Conservation (phyloP, 2,888 invertebrate species). For the Hybos culiciformis region DNA sequence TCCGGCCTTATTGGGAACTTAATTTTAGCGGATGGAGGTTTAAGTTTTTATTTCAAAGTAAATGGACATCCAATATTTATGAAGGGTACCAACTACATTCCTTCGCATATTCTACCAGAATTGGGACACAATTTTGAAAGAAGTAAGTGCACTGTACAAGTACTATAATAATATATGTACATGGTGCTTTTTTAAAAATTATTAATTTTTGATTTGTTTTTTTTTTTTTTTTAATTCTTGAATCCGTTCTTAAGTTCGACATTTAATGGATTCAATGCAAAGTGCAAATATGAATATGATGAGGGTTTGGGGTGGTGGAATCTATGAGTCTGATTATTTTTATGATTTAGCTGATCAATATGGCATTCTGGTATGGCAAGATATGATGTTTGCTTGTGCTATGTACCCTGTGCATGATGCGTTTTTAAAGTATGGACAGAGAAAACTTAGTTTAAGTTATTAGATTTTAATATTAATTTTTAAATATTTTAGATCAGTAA, state of each 20-base stretch:
- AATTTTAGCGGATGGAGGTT: conserved; percentile 39
- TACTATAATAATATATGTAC: background rate
- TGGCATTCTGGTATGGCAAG: conserved; percentile 94
- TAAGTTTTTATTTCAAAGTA: conserved; percentile 74
- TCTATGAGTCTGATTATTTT: conserved; percentile 83
- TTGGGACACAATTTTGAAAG: conserved; percentile 40
- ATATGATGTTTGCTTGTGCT: conserved; percentile 91
- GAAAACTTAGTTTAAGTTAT: background rate
- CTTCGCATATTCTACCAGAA: conserved; percentile 73
- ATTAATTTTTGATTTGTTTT: background rate
- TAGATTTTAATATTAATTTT: background rate
- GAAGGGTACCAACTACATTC: conserved; percentile 93
- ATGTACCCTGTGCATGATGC: conserved; percentile 71
- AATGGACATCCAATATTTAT: conserved; percentile 81
- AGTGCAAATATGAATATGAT: conserved; percentile 83
- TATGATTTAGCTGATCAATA: conserved; percentile 75
- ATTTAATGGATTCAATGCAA: conserved; percentile 53
- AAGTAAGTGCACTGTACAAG: conserved; percentile 25
- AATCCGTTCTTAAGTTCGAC: conserved; percentile 43
- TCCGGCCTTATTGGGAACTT: background rate
- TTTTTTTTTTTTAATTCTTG: too few species aligned
- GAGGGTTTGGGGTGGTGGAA: conserved; percentile 97
- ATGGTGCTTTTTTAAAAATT: background rate
- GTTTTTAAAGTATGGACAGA: conserved; percentile 46
- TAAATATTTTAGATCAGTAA: conserved; percentile 44